phyloP scores from a whole-genome alignment of 1,140 invertebrate genomes.

The Coenobita brevimanus region DNA sequence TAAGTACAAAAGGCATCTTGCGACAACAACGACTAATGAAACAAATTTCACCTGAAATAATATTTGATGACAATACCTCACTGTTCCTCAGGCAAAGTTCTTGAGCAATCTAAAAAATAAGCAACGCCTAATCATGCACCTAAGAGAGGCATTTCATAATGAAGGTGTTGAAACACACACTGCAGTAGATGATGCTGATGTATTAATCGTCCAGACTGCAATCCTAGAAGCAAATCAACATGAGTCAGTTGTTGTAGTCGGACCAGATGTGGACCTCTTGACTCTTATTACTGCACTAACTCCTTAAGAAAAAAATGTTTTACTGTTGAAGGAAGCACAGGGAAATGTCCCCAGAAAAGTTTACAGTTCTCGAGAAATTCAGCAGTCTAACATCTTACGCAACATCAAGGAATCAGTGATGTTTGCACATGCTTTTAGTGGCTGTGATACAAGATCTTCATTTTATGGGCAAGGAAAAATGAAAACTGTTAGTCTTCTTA shows the following conservation, averaged over 20 bases:
- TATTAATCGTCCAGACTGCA: slow-evolving; percentile 33
- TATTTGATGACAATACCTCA: background rate
- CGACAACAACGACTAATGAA: slow-evolving; percentile 29
- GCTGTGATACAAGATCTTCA: slow-evolving; percentile 32
- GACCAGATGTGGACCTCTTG: slow-evolving; percentile 40
- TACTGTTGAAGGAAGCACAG: slow-evolving; percentile 8
- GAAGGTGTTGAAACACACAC: slow-evolving; percentile 25
- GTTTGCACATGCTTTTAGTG: slow-evolving; percentile 37
- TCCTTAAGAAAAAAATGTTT: slow-evolving; percentile 22
- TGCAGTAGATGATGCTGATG: slow-evolving; percentile 31
- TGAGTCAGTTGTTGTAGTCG: slow-evolving; percentile 19
- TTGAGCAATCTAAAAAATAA: slow-evolving; percentile 27
- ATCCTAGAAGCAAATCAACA: background rate
- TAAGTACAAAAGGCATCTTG: background rate
- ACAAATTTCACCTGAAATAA: slow-evolving; percentile 27
- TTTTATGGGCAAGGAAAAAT: slow-evolving; percentile 19
- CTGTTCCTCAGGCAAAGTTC: slow-evolving; percentile 7
- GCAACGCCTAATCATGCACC: slow-evolving; percentile 32
- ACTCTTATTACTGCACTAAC: slow-evolving; percentile 28
- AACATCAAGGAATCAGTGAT: slow-evolving; percentile 14
- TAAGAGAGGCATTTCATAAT: slow-evolving; percentile 13
- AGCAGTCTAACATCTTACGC: background rate
- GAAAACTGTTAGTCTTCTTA: slow-evolving; percentile 29
- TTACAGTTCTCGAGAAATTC: slow-evolving; percentile 16
- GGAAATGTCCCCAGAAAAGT: slow-evolving; percentile 37